Percentiles rank a stretch among this genome's conserved stretches.
phyloP scores from a whole-genome alignment of 2,113 vertebrate species.

The Hemichromis elongatus region DNA sequence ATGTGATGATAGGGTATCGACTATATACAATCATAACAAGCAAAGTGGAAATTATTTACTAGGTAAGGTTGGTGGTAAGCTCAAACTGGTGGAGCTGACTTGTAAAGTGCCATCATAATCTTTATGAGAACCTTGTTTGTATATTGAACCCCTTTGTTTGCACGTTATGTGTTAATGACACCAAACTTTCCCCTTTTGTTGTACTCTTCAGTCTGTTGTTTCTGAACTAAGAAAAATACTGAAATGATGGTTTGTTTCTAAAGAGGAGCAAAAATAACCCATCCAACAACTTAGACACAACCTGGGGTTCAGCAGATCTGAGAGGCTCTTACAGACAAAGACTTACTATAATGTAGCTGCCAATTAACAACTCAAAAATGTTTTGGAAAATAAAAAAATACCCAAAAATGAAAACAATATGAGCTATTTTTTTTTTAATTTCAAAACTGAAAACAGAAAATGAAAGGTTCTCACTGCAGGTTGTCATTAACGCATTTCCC shows the following conservation, averaged over 20 bases:
- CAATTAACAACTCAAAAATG: not conserved
- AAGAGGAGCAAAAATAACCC: not conserved
- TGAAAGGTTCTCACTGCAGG: not conserved
- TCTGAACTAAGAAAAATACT: not conserved
- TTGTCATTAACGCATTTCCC: not conserved
- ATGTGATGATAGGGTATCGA: not conserved
- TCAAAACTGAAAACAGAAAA: not conserved
- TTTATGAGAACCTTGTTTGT: not conserved
- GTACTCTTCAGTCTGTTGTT: not conserved
- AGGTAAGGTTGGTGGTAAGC: not conserved
- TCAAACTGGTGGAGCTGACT: accelerated
- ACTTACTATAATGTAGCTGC: not conserved
- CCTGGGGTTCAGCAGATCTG: not conserved
- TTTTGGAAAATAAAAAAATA: accelerated
- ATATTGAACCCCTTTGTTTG: not conserved
- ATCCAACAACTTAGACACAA: not conserved
- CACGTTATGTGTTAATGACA: not conserved
- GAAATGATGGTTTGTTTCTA: not conserved
- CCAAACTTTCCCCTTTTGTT: not conserved
- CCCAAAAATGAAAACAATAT: not conserved
- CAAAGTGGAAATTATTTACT: not conserved
- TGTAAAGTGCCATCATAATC: not conserved
- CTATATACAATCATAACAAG: not conserved
- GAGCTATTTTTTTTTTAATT: not conserved
- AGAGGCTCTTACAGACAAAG: not conserved